Evolutionary conservation across 2,888 invertebrate species (phyloP), one percentile per base, ranked within the genome.

Genomic region (Dryocosmus kuriphilus): DNA sequence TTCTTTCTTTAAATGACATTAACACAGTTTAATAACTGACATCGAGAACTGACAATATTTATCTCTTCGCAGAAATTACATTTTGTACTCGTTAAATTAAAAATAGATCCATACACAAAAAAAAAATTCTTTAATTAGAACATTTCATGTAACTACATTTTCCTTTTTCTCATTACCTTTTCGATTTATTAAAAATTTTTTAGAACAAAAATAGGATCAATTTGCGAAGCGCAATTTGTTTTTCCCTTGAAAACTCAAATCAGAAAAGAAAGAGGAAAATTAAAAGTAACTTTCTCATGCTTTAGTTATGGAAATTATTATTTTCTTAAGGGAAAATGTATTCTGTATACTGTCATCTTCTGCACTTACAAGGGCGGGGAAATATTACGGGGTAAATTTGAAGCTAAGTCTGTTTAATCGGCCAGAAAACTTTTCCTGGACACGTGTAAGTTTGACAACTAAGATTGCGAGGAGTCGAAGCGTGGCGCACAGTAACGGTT

Each of bases 401-500:
- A 71, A 51, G 46, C 27, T 30, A 51, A 71, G 51, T 71, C 71
- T 4, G 71, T 71, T 51, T 71, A 71, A 71, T 71, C 46, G 71
- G 14, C n/a, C 71, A 71, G 65, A 65, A 71, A 71, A 60, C 51
- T 71, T 71, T 71, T 71, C 51, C 32, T 55, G 71, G 82, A 82
- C 89, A 89, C 89, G 89, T 89, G 90, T 84, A 86, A 88, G 87
- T 89, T 89, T 82, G 85, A 88, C 86, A 88, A 88, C 88, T 89
- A 89, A 90, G 86, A 87, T 90, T 82, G 82, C 86, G 81, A 81
- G 71, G 85, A 88, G 87, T 88, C 87, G 86, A 87, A 86, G 84
- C 83, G 79, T 78, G 80, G 85, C 84, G 85, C 85, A 85, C 86
- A 86, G 88, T 86, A 86, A 84, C 87, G 87, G 86, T 87, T 76